phyloP scores from a whole-genome alignment of 1,140 invertebrate genomes.

The Neodiprion lecontei region DNA sequence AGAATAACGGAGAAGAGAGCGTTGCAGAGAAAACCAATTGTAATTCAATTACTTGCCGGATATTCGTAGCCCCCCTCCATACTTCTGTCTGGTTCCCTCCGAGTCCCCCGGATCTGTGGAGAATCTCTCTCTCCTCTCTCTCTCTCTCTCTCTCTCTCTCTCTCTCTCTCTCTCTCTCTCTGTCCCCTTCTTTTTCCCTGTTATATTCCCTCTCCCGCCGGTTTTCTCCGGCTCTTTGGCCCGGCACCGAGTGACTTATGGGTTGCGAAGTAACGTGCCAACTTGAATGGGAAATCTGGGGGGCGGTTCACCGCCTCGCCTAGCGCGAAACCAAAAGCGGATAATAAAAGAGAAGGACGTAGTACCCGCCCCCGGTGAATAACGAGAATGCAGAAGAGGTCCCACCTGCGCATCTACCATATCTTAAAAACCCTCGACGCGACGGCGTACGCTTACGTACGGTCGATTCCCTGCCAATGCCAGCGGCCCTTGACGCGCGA shows the following conservation, averaged over 20 bases:
- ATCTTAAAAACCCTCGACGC: neutral
- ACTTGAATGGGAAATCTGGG: slow-evolving; percentile 4
- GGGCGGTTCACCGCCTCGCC: neutral
- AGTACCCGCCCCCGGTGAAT: neutral
- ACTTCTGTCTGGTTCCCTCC: neutral
- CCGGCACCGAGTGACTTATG: neutral
- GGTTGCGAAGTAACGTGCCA: slow-evolving; percentile 4
- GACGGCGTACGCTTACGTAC: no score
- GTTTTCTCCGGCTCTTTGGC: neutral
- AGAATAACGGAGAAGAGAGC: no score
- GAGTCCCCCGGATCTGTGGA: no score
- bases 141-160: no score
- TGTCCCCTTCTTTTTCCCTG: neutral
- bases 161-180: neutral
- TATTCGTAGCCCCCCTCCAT: neutral
- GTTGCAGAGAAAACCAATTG: neutral
- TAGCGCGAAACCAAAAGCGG: neutral
- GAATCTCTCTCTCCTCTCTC: no score
- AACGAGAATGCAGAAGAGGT: slow-evolving; percentile 1
- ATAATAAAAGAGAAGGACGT: slow-evolving; percentile 7
- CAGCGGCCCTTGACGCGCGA: no score
- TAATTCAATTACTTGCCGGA: slow-evolving; percentile 2
- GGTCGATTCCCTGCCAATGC: no score
- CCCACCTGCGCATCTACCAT: neutral
- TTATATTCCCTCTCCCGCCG: neutral